These are phyloP conservation scores for Marasmarcha lunaedactyla DNA, from an alignment of 2,888 invertebrate species.

Conservation along the genomic window DNA sequence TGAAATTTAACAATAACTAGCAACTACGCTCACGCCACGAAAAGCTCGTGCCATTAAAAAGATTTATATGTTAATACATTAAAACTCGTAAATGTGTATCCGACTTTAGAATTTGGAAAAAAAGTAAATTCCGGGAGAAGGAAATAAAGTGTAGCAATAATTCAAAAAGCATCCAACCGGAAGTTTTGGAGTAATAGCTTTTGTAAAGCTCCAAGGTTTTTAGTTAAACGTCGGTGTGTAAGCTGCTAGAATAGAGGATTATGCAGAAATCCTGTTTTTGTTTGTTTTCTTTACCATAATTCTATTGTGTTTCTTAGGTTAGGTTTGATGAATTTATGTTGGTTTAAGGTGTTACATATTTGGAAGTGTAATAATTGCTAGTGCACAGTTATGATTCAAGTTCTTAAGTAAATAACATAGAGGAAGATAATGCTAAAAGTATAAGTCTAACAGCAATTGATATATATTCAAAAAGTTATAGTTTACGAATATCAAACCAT, in stretches of 20 bases:
- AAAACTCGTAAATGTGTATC: constrained; percentile 48
- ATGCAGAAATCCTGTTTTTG: constrained; percentile 65
- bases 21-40: constrained; percentile 5
- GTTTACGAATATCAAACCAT: no score
- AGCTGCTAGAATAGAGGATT: constrained; percentile 57
- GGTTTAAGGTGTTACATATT: constrained; percentile 18
- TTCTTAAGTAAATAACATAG: no score
- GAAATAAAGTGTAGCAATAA: constrained; percentile 62
- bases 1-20: neutral
- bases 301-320: constrained; percentile 36
- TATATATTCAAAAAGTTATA: no score
- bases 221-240: constrained; percentile 35
- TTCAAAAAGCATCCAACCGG: constrained; percentile 52
- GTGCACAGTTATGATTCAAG: no score
- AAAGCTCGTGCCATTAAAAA: constrained; percentile 51
- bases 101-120: constrained; percentile 41
- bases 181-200: constrained; percentile 52
- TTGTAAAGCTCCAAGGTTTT: constrained; percentile 41
- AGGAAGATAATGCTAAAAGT: no score
- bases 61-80: constrained; percentile 55
- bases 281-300: constrained; percentile 62
- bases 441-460: no score
- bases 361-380: no score
- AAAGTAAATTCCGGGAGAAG: constrained; percentile 36
- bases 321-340: constrained; percentile 17